Conservation (phyloP, 2,797 vertebrate genomes). For the Erithacus rubecula region DNA sequence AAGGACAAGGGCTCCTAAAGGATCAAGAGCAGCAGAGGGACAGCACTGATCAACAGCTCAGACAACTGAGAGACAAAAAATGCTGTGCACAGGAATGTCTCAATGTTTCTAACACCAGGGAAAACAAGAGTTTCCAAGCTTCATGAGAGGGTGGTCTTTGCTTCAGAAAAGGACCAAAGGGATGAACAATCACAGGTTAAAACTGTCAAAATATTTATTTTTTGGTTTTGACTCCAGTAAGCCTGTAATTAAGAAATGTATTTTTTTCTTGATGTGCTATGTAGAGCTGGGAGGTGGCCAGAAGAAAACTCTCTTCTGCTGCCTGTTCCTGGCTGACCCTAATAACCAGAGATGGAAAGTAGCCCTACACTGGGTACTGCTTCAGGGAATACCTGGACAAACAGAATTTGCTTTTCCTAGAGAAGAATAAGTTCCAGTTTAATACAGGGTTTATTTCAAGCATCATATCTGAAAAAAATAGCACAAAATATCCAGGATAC, state of each 20-base stretch:
- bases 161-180: neutral
- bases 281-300: neutral
- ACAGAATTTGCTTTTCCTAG: neutral
- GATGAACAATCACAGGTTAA: neutral
- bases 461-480: neutral
- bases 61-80: neutral
- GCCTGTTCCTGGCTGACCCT: neutral
- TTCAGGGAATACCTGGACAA: neutral
- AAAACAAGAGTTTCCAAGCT: neutral
- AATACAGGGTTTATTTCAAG: neutral
- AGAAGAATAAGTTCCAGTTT: neutral
- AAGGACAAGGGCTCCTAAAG: conserved; percentile 15
- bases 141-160: neutral
- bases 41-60: neutral
- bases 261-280: neutral
- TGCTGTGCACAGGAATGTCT: neutral
- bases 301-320: neutral
- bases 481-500: neutral
- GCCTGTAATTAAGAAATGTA: neutral
- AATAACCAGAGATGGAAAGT: neutral
- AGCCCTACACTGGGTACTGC: neutral
- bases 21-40: neutral
- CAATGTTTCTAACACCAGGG: neutral
- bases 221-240: neutral
- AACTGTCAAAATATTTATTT: conserved; percentile 1